Percentiles rank a stretch among this genome's conserved stretches.
These are phyloP conservation scores for Hylaeus volcanicus DNA, from an alignment of 1,140 invertebrate species.

Conservation along the genomic window DNA sequence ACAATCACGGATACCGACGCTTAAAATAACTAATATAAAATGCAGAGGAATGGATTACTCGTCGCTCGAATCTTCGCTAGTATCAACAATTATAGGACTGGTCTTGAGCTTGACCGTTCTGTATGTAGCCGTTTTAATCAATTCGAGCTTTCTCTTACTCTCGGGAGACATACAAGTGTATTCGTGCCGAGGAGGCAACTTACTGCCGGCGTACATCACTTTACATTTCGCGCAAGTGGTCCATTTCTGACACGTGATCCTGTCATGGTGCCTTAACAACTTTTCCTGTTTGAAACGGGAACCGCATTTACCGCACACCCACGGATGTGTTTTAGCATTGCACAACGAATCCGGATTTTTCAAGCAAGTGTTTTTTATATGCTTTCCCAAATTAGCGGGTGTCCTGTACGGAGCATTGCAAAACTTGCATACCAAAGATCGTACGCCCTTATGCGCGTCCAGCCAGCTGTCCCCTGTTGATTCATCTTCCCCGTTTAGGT, in stretches of 20 bases:
- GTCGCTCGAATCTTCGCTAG: too few species aligned
- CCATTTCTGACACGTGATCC: conserved; percentile 39
- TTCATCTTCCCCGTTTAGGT: too few species aligned
- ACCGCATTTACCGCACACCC: conserved; percentile 45
- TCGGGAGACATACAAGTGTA: too few species aligned
- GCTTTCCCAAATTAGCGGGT: neutral
- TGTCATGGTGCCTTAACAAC: conserved; percentile 50
- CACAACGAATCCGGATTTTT: neutral
- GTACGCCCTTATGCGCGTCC: neutral
- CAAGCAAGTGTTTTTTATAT: conserved; percentile 37
- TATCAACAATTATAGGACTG: too few species aligned
- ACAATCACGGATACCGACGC: too few species aligned
- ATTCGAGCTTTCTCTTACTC: too few species aligned
- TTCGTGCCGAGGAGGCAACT: too few species aligned
- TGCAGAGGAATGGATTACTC: too few species aligned
- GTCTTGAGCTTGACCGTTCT: too few species aligned
- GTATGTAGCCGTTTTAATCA: too few species aligned
- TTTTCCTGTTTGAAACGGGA: conserved; percentile 44
- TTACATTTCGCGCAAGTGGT: conserved; percentile 2
- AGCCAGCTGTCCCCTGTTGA: neutral
- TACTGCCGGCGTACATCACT: too few species aligned
- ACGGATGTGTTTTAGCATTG: neutral
- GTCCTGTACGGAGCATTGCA: conserved; percentile 14
- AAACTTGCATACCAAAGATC: neutral
- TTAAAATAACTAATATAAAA: too few species aligned